Conservation (phyloP, 2,888 invertebrate genomes). For the Nephrotoma flavescens region DNA sequence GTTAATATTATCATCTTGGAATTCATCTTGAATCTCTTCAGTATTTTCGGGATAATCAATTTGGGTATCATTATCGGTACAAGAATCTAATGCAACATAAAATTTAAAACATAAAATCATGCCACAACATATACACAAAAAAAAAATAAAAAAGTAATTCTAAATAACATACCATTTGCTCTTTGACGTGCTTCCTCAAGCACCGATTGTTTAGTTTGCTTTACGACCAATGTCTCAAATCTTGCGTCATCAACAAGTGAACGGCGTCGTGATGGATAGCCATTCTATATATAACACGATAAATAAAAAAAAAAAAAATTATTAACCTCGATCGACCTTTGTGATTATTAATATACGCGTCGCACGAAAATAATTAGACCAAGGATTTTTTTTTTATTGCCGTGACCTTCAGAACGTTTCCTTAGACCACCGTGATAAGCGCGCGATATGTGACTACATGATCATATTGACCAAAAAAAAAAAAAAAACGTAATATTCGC, state of each 20-base stretch:
- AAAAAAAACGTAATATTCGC: no score
- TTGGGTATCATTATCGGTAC: background rate
- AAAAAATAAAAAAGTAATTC: background rate
- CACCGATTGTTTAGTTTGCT: slow-evolving; percentile 86
- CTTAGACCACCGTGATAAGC: background rate
- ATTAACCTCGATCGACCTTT: background rate
- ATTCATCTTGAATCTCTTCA: background rate
- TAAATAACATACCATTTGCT: slow-evolving; percentile 57
- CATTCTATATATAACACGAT: slow-evolving; percentile 62
- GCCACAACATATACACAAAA: slow-evolving; percentile 6
- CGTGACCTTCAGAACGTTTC: background rate
- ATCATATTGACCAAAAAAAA: no score
- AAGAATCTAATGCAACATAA: slow-evolving; percentile 16
- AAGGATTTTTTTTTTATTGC: background rate
- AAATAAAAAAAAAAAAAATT: slow-evolving; percentile 6
- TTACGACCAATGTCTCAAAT: slow-evolving; percentile 91
- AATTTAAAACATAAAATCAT: slow-evolving; percentile 16
- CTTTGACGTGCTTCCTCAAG: slow-evolving; percentile 80
- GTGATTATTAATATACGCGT: background rate
- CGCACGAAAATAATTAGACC: slow-evolving; percentile 4
- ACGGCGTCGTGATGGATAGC: slow-evolving; percentile 86
- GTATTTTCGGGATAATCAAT: background rate
- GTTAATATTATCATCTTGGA: background rate
- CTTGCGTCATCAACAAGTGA: slow-evolving; percentile 96
- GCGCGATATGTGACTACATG: background rate